Conservation (phyloP, 2,797 vertebrate genomes). For the Coregonus ussuriensis region DNA sequence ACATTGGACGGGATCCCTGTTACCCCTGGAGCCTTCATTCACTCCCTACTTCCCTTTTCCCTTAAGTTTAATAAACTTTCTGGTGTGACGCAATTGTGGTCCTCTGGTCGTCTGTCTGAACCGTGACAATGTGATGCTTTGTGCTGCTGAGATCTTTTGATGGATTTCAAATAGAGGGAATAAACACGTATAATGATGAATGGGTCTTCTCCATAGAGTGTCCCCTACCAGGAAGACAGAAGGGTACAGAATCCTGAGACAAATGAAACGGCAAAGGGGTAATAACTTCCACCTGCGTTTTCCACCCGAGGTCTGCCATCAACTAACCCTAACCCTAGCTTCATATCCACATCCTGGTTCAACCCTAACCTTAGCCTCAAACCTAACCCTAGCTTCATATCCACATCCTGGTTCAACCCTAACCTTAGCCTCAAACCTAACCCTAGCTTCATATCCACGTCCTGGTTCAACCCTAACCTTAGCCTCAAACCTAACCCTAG, state of each 20-base stretch:
- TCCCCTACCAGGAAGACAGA: not conserved
- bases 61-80: too few species aligned
- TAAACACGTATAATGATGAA: not conserved
- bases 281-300: not conserved
- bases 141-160: constrained; percentile 10
- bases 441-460: too few species aligned
- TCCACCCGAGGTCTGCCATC: not conserved
- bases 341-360: not conserved
- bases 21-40: too few species aligned
- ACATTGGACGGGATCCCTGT: too few species aligned
- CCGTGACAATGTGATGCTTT: not conserved
- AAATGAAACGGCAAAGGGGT: not conserved
- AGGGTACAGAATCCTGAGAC: not conserved
- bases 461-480: too few species aligned
- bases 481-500: too few species aligned
- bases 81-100: too few species aligned
- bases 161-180: not conserved
- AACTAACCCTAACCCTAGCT: not conserved
- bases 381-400: not conserved
- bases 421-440: not conserved
- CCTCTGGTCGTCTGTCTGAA: too few species aligned
- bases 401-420: not conserved
- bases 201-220: not conserved
- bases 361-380: not conserved
- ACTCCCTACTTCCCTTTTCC: too few species aligned